Evolutionary conservation across 2,797 vertebrate genomes (phyloP).

Genomic region (Argyrosomus regius): DNA sequence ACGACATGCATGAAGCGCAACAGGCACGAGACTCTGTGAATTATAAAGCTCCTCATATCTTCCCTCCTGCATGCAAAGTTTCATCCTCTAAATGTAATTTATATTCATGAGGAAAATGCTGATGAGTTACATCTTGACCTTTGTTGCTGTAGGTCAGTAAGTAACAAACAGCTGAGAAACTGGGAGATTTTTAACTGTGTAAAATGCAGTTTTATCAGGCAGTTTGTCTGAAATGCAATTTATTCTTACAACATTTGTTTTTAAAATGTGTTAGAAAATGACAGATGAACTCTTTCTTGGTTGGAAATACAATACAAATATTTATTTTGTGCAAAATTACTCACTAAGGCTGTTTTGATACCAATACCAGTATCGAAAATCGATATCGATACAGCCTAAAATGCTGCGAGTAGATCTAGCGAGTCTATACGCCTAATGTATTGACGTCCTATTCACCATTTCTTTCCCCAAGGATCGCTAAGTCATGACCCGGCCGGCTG

Average conservation of each 20-base stretch:
- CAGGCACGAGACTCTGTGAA: not conserved
- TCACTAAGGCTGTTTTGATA: no score
- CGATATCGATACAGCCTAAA: no score
- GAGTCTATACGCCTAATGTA: no score
- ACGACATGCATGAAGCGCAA: constrained; percentile 17
- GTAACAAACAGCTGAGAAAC: constrained; percentile 9
- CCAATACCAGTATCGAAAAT: no score
- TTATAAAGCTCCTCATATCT: constrained; percentile 9
- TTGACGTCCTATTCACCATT: no score
- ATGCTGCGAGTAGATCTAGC: no score
- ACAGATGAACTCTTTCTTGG: not conserved
- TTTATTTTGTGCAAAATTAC: not conserved
- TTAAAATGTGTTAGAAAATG: not conserved
- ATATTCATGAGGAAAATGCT: constrained; percentile 61
- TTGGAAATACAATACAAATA: not conserved
- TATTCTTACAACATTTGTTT: not conserved
- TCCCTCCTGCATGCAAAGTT: constrained; percentile 30
- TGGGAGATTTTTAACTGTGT: not conserved
- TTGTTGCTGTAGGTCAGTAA: constrained; percentile 39
- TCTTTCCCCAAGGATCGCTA: no score
- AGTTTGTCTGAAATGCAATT: not conserved
- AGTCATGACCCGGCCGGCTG: no score
- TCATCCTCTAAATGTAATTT: constrained; percentile 54
- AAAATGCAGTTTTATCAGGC: not conserved
- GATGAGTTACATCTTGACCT: constrained; percentile 45